A percentile compares a stretch with the other conserved stretches of the same genome.
phyloP scores from a whole-genome alignment of 2,888 invertebrate genomes.

The Allacma fusca region DNA sequence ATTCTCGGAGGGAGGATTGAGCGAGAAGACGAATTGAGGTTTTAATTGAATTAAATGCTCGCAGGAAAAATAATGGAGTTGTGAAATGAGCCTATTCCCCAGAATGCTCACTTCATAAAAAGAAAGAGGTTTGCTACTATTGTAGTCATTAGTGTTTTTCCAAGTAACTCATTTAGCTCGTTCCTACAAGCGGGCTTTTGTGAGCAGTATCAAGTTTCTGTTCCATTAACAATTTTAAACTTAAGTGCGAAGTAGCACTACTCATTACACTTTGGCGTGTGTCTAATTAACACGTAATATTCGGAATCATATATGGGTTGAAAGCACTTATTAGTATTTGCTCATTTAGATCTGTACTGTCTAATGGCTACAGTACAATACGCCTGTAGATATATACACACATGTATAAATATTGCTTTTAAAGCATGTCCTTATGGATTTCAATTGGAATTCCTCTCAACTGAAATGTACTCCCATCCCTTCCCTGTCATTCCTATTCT shows the following conservation, averaged over 20 bases:
- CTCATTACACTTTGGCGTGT: neutral
- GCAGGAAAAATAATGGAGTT: constrained; percentile 49
- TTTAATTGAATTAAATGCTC: constrained; percentile 53
- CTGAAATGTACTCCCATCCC: neutral
- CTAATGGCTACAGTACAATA: too few species aligned
- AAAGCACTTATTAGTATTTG: neutral
- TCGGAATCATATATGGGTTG: neutral
- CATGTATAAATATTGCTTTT: too few species aligned
- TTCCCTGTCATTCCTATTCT: neutral
- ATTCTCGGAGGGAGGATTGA: neutral
- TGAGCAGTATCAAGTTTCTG: constrained; percentile 28
- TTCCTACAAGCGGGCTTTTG: neutral
- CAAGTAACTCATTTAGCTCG: constrained; percentile 26
- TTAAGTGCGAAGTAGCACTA: neutral
- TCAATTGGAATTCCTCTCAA: neutral
- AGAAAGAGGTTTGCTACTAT: neutral
- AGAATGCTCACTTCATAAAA: neutral
- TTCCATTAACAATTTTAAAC: constrained; percentile 16
- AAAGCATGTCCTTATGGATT: neutral
- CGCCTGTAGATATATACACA: too few species aligned
- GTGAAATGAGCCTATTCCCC: constrained; percentile 46
- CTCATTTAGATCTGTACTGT: too few species aligned
- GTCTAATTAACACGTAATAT: constrained; percentile 5
- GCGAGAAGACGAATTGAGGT: constrained; percentile 28
- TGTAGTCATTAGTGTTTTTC: constrained; percentile 25